Base-by-base conservation (phyloP, 2,888 invertebrate species). In the Apomyelois bistriatella region DNA sequence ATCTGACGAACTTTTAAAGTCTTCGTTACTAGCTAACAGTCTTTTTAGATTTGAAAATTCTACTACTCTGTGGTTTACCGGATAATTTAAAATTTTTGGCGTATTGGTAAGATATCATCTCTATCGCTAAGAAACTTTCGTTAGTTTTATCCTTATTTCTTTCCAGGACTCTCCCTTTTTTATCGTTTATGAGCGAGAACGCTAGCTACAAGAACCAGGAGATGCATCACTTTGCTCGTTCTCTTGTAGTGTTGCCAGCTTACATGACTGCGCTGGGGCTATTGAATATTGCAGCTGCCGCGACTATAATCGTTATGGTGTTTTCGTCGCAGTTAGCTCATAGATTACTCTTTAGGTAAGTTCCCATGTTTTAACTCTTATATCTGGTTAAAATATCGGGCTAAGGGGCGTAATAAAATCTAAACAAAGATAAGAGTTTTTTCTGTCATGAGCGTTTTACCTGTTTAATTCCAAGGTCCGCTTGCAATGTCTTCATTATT, bases 271-370 rank as follows among this genome's bases (percentile, higher is more conserved):
- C 93, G 1, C 77, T 94, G 56, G 93, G 94, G 1, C 70, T 94
- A 12, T 65, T 93, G 4, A 91, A 93, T 62, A 63, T 94, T 0
- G 68, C 90, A 3, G 91, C 92, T 0, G 79, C 93, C 12, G 85
- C 74, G 0, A 72, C 93, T 28, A 85, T 93, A 60, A 78, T 85
- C 10, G 82, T 91, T 0, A 90, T 95, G 70, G 87, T 94, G 53
- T 92, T 93, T 60, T 93, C 93, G 42, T 95, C 95, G 48, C 94
- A 95, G 53, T 86, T 95, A 4, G 92, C 94, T 2, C 93, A 95
- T 76, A 92, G 93, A 67, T 70, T 94, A 48, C 81, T 93, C 8
- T 90, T 94, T 56, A 93, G 92, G 94, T 94, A 63, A 55, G 62
- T 56, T 28, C n/a, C 9, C 32, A 3, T 41, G 5, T 5, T 28